A percentile compares a stretch with the other conserved stretches of the same genome.
These are phyloP conservation scores for Coregonus ussuriensis DNA, from an alignment of 2,797 vertebrate genomes.

Conservation along the genomic window DNA sequence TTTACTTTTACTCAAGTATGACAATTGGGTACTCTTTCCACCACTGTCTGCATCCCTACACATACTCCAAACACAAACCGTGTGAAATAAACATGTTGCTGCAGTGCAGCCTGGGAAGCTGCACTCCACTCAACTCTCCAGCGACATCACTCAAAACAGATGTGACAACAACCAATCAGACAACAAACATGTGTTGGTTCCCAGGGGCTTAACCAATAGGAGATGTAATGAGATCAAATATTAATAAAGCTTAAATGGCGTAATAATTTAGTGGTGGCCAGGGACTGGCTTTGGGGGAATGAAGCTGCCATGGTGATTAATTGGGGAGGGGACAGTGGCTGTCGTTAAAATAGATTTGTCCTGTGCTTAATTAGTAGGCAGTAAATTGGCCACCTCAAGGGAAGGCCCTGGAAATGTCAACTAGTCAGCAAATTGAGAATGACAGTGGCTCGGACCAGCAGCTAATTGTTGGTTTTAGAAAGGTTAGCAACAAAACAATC, in stretches of 20 bases:
- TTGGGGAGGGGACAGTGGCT: conserved; percentile 34
- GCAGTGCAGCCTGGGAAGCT: not conserved
- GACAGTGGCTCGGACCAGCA: not conserved
- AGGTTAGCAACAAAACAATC: not conserved
- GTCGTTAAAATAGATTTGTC: conserved; percentile 54
- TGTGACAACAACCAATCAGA: conserved; percentile 6
- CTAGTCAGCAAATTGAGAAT: not conserved
- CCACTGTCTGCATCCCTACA: not conserved
- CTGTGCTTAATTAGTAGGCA: conserved; percentile 61
- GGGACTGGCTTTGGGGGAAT: conserved; percentile 30
- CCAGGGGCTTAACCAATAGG: conserved; percentile 2
- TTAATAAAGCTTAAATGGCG: conserved; percentile 41
- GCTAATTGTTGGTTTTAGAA: not conserved
- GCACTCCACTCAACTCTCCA: not conserved
- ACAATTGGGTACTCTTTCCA: too few species aligned
- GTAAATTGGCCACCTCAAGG: conserved; percentile 35
- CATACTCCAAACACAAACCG: not conserved
- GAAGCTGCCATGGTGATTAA: conserved; percentile 57
- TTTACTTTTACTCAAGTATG: too few species aligned
- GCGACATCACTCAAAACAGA: not conserved
- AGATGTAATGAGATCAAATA: conserved; percentile 27
- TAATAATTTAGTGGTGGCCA: conserved; percentile 25
- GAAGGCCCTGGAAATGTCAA: conserved; percentile 26
- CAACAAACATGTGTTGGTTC: conserved; percentile 1
- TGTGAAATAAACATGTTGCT: not conserved